phyloP scores from a whole-genome alignment of 2,888 invertebrate species.

The Dexiosoma caninum region DNA sequence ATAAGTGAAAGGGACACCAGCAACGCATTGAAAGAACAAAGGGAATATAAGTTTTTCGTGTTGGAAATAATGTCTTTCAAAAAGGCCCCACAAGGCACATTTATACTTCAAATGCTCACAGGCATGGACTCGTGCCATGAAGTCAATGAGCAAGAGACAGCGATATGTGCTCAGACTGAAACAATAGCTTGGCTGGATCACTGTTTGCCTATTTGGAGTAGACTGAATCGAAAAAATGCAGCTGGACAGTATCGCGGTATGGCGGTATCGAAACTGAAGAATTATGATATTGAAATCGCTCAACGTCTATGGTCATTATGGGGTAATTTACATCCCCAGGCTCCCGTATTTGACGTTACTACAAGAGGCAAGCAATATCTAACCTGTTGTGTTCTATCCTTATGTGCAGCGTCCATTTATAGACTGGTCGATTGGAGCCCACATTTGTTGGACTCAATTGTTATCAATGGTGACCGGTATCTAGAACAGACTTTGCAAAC shows the following conservation, averaged over 20 bases:
- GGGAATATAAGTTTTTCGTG: slow-evolving; percentile 67
- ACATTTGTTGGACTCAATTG: slow-evolving; percentile 82
- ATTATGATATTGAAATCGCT: slow-evolving; percentile 84
- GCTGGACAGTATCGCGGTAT: slow-evolving; percentile 71
- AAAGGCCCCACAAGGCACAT: slow-evolving; percentile 71
- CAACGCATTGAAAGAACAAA: slow-evolving; percentile 70
- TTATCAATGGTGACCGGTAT: slow-evolving; percentile 81
- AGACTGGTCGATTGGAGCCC: slow-evolving; percentile 82
- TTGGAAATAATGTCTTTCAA: slow-evolving; percentile 73
- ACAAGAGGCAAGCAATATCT: slow-evolving; percentile 83
- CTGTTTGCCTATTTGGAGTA: slow-evolving; percentile 75
- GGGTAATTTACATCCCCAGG: slow-evolving; percentile 82
- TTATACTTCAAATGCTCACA: slow-evolving; percentile 71
- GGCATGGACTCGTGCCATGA: slow-evolving; percentile 66
- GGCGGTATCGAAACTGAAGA: slow-evolving; percentile 78
- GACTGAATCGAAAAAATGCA: slow-evolving; percentile 72
- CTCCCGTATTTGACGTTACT: slow-evolving; percentile 79
- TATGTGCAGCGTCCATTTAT: slow-evolving; percentile 81
- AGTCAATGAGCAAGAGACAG: slow-evolving; percentile 67
- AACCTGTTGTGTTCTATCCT: slow-evolving; percentile 81
- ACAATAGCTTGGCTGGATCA: slow-evolving; percentile 74
- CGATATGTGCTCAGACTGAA: slow-evolving; percentile 73
- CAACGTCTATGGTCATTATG: slow-evolving; percentile 84
- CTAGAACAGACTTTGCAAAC: slow-evolving; percentile 79
- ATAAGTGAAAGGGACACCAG: slow-evolving; percentile 68